These are phyloP conservation scores for Leptodactylus fallax DNA, from an alignment of 2,797 vertebrate species.

Conservation along the genomic window DNA sequence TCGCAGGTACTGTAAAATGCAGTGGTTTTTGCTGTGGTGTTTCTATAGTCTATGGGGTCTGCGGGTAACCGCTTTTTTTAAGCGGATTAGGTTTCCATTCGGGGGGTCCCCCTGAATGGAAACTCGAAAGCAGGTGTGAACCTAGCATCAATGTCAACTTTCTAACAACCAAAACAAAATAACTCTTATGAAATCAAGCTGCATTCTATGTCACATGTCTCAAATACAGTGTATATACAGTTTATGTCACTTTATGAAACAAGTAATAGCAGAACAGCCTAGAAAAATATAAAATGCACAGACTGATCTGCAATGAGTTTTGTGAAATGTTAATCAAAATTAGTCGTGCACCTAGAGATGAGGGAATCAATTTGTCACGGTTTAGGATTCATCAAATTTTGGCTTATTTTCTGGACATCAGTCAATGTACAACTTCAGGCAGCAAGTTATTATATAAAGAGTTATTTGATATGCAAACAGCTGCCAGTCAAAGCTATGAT, in stretches of 20 bases:
- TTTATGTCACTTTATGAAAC: background rate
- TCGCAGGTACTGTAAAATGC: too few species aligned
- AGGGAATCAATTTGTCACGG: conserved; percentile 4
- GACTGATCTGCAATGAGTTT: background rate
- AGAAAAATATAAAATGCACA: background rate
- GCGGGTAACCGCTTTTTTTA: too few species aligned
- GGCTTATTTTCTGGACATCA: background rate
- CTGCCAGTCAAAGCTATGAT: background rate
- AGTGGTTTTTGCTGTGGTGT: too few species aligned
- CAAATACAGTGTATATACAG: background rate
- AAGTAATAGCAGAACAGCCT: background rate
- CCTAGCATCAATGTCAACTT: too few species aligned
- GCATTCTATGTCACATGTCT: background rate
- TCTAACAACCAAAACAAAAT: too few species aligned
- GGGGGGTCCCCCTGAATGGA: too few species aligned
- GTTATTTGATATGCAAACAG: conserved; percentile 5
- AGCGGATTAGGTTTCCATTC: too few species aligned
- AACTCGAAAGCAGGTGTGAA: too few species aligned
- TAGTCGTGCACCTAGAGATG: conserved; percentile 9
- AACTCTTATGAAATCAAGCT: too few species aligned
- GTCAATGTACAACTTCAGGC: background rate
- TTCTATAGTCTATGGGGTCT: too few species aligned
- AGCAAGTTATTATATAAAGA: background rate
- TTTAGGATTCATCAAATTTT: conserved; percentile 3
- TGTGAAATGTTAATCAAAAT: background rate